Evolutionary conservation across 2,797 vertebrate species (phyloP), one percentile per base, ranked within the genome.

Genomic region (Peromyscus nudipes): DNA sequence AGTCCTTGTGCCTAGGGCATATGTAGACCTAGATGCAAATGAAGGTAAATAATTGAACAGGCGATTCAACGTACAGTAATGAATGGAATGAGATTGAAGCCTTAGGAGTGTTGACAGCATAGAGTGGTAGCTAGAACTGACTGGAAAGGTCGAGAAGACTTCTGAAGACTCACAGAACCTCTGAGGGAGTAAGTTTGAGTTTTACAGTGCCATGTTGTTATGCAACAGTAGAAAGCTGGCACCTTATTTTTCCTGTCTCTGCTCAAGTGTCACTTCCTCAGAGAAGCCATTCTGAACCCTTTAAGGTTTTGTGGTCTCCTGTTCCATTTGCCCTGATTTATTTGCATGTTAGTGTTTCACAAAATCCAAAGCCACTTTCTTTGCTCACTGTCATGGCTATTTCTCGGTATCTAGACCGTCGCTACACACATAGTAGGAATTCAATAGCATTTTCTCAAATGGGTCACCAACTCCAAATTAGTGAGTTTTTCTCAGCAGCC

Each of bases 391-490:
- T 79, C 57, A 64, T 23, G 29, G 8, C n/a, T 13, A 29, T 82
- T 83, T 27, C 46, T 55, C 0, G 55, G 37, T 14, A 71, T 10
- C 80, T 76, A 19, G 21, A 37, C 75, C 21, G 7, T 52, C 31
- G 43, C 19, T 19, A 11, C 11, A 11, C 76, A 89, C 80, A 31
- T 34, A 97, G 84, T 96, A 88, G 87, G 67, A 37, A 14, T 37
- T 92, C 60, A 40, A 8, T 43, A 57, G 60, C 82, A 92, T 60
- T 94, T 94, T 92, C 65, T 79, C 62, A 62, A 87, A 23, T 76
- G 80, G 94, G 85, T 94, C 46, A 60, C 27, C 17, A 21, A 88
- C 79, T 93, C 77, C 82, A 91, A 31, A 90, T 95, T 95, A 92
- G 86, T 52, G 34, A 79, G 37, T 71, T 88, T 95, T 95, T 91